Base-by-base conservation (phyloP, 2,113 vertebrate species). In the Tachycineta bicolor region DNA sequence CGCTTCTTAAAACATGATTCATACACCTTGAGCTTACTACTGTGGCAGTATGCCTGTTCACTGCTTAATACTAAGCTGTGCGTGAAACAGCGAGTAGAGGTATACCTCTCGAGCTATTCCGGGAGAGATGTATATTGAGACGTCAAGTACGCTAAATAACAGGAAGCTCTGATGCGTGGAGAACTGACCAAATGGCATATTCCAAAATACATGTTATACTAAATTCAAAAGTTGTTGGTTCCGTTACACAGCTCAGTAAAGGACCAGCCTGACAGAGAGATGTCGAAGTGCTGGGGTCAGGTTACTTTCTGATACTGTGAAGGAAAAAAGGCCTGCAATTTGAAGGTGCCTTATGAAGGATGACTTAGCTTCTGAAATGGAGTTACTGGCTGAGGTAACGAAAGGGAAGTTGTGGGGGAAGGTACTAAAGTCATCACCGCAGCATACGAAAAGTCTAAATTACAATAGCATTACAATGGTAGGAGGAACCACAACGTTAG, bases 1-100 rank as follows among this genome's bases (percentile, higher is more conserved):
- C 9, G 10, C 31, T 56, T 87, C 56, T 56, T 79, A 60, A 83
- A 83, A 59, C 28, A 44, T 70, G 22, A 19, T 33, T 71, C 8
- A 1, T 18, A 14, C 33, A 17, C 28, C n/a, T 74, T 43, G 50
- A 68, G 75, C 41, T 70, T 49, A 7, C 41, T 89, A 0, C 28
- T 44, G 17, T 0, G 0, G 41, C 39, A 70, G 2, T 47, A 6
- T 20, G n/a, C 44, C 31, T 39, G 0, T 33, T 63, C 9, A 9
- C 34, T 70, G 23, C 58, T 64, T 50, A 41, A 28, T 39, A 14
- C 39, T 26, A 16, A 58, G 24, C 53, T 44, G 26, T 31, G 47
- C 23, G 2, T 28, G 33, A 62, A 69, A 23, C 34, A 15, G 37
- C 12, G 59, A 47, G 28, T 6, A 64, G 68, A 31, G 6, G n/a